Evolutionary conservation across 2,888 invertebrate genomes (phyloP).

Genomic region (Amblyteles armatorius): DNA sequence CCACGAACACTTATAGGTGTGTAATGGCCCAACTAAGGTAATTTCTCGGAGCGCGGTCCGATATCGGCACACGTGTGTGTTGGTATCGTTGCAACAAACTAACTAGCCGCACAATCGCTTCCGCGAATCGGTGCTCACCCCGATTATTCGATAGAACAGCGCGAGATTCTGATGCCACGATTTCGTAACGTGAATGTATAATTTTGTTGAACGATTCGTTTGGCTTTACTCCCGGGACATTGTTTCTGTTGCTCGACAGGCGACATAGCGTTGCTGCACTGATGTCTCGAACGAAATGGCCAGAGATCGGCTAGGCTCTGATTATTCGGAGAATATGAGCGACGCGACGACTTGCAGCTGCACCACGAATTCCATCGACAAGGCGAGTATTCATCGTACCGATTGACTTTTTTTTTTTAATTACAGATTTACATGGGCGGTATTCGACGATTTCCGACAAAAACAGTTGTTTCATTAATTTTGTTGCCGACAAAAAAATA

Average conservation of each 20-base stretch:
- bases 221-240: background rate
- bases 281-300: slow-evolving; percentile 80
- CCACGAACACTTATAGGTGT: slow-evolving; percentile 41
- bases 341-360: slow-evolving; percentile 82
- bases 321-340: slow-evolving; percentile 81
- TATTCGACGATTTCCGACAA: background rate
- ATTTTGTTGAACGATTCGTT: background rate
- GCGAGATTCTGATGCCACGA: slow-evolving; percentile 7
- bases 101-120: slow-evolving; percentile 30
- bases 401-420: background rate
- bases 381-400: slow-evolving; percentile 71
- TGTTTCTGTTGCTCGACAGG: slow-evolving; percentile 29
- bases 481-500: background rate
- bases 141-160: slow-evolving; percentile 1
- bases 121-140: slow-evolving; percentile 27
- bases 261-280: slow-evolving; percentile 46
- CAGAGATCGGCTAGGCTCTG: slow-evolving; percentile 80
- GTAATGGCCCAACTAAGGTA: slow-evolving; percentile 44
- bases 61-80: slow-evolving; percentile 48
- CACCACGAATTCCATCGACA: slow-evolving; percentile 79
- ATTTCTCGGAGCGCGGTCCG: slow-evolving; percentile 39
- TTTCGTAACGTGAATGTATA: slow-evolving; percentile 20
- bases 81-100: slow-evolving; percentile 36
- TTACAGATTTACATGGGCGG: background rate
- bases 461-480: background rate